Conservation (phyloP, 2,797 vertebrate species). For the Nannoperca obscura region DNA sequence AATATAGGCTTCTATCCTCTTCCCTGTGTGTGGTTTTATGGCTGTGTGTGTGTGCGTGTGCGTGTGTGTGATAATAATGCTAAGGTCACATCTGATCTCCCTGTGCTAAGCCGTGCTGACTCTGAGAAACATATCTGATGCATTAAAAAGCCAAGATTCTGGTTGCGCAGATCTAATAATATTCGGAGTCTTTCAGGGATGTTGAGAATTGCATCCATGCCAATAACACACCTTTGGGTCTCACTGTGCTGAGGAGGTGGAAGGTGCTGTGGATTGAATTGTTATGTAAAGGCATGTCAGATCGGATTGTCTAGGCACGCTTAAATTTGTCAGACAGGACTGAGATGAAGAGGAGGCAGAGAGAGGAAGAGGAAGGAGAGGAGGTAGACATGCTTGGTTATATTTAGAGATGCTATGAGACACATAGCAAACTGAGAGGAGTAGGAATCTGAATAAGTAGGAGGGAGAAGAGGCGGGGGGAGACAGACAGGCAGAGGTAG, state of each 20-base stretch:
- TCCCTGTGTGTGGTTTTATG: conserved; percentile 29
- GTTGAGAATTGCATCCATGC: conserved; percentile 68
- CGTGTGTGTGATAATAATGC: conserved; percentile 48
- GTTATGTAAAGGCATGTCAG: conserved; percentile 85
- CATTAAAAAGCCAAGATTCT: conserved; percentile 40
- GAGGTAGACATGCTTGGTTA: conserved; percentile 76
- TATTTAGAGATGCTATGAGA: conserved; percentile 81
- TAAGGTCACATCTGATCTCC: conserved; percentile 71
- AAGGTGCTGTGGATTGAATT: conserved; percentile 77
- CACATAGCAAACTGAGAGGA: conserved; percentile 67
- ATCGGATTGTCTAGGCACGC: conserved; percentile 79
- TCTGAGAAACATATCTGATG: conserved; percentile 60
- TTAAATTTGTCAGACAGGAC: conserved; percentile 83
- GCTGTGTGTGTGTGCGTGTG: conserved; percentile 26
- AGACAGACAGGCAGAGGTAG: conserved; percentile 51
- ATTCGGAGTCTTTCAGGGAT: conserved; percentile 61
- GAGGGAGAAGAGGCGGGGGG: conserved; percentile 63
- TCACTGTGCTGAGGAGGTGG: conserved; percentile 53
- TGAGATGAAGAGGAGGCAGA: conserved; percentile 77
- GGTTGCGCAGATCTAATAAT: conserved; percentile 62
- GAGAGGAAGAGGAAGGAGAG: conserved; percentile 73
- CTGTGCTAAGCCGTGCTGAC: conserved; percentile 57
- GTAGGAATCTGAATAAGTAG: conserved; percentile 72
- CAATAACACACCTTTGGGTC: conserved; percentile 75
- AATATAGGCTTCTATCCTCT: conserved; percentile 39